Conservation (phyloP, 2,888 invertebrate species). For the Nomada goodeniana region DNA sequence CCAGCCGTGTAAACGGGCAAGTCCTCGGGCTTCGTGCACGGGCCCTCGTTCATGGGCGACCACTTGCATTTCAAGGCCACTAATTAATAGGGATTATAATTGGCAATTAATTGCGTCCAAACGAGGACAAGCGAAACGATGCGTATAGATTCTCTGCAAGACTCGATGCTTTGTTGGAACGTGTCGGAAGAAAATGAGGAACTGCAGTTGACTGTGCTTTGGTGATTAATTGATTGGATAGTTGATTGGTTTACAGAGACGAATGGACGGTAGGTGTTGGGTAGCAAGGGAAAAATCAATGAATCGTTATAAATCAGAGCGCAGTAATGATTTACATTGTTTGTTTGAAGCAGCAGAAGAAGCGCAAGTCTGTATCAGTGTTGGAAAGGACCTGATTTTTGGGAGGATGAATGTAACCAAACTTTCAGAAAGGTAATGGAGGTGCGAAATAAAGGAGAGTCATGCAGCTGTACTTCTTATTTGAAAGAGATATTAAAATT, state of each 20-base stretch:
- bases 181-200: not conserved
- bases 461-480: too few relatives aligned
- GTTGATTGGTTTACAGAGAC: not conserved
- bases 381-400: too few relatives aligned
- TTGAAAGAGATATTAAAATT: too few relatives aligned
- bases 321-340: too few relatives aligned
- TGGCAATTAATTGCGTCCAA: slow-evolving; percentile 77
- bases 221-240: not conserved
- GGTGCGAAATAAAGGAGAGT: too few relatives aligned
- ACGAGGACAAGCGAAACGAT: slow-evolving; percentile 28
- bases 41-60: slow-evolving; percentile 76
- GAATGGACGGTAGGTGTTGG: not conserved
- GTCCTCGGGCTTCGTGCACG: slow-evolving; percentile 61
- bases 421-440: too few relatives aligned
- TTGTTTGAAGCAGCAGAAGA: too few relatives aligned
- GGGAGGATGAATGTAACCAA: too few relatives aligned
- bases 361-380: too few relatives aligned
- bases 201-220: not conserved
- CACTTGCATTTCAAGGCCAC: slow-evolving; percentile 78
- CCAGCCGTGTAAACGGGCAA: slow-evolving; percentile 75
- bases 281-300: too few relatives aligned
- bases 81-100: slow-evolving; percentile 83
- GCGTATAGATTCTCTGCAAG: not conserved
- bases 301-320: not conserved
- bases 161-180: not conserved